These are phyloP conservation scores for Stegodyphus dumicola DNA, from an alignment of 1,140 invertebrate species.

Conservation along the genomic window DNA sequence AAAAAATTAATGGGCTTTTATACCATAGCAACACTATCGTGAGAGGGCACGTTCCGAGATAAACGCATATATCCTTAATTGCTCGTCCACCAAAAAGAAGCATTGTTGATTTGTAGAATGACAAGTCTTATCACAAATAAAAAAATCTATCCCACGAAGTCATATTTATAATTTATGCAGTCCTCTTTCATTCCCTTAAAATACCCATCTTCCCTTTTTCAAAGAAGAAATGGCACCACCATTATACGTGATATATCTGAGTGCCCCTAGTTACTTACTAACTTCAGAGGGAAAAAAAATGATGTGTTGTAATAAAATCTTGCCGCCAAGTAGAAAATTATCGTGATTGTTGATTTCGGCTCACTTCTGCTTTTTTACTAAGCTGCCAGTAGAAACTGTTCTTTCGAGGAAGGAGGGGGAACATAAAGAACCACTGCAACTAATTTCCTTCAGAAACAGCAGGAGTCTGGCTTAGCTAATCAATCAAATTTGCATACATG, in stretches of 20 bases:
- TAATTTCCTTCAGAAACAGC: constrained; percentile 7
- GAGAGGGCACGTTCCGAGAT: too few relatives aligned
- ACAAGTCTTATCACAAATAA: constrained; percentile 36
- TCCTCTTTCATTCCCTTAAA: too few relatives aligned
- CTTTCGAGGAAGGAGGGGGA: neutral
- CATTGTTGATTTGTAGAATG: constrained; percentile 47
- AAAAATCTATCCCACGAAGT: neutral
- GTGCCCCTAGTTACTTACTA: too few relatives aligned
- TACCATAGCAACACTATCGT: too few relatives aligned
- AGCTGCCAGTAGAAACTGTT: too few relatives aligned
- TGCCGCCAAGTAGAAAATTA: constrained; percentile 11
- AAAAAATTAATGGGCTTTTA: too few relatives aligned
- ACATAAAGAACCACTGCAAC: neutral
- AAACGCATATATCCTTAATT: constrained; percentile 20
- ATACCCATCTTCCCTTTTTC: too few relatives aligned
- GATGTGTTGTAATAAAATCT: neutral
- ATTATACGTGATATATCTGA: too few relatives aligned
- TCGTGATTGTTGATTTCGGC: neutral
- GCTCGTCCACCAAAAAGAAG: constrained; percentile 14
- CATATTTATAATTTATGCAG: too few relatives aligned
- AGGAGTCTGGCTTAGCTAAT: constrained; percentile 20
- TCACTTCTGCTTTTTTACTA: neutral
- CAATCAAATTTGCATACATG: constrained; percentile 18
- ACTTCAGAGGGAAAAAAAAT: too few relatives aligned
- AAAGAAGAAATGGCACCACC: too few relatives aligned